Conservation (phyloP, 2,113 vertebrate species). For the Cyphomyrus discorhynchus region DNA sequence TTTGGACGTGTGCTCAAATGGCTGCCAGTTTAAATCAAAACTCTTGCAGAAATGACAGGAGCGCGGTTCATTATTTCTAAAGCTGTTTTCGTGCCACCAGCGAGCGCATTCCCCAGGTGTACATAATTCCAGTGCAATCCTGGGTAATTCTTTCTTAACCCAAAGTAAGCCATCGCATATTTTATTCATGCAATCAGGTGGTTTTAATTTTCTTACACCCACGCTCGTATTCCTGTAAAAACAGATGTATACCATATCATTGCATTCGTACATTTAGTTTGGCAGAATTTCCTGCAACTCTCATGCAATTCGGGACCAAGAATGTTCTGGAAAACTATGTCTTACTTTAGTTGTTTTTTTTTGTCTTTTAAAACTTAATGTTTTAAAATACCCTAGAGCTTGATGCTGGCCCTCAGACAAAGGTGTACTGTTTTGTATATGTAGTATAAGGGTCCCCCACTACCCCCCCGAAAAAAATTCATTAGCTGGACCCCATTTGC, state of each 20-base stretch:
- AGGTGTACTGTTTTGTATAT: not conserved
- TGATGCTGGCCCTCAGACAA: not conserved
- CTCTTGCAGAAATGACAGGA: not conserved
- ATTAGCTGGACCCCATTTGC: not conserved
- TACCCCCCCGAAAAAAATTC: not conserved
- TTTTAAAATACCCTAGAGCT: not conserved
- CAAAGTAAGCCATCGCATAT: not conserved
- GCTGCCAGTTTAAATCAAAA: slow-evolving; percentile 2
- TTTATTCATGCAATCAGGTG: not conserved
- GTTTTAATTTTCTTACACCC: not conserved
- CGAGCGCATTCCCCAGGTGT: not conserved
- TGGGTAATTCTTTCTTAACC: not conserved
- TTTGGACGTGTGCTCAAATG: not conserved
- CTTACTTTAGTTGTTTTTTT: not conserved
- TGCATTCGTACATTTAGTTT: not conserved
- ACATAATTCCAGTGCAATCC: not conserved
- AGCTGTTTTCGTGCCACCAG: too few relatives aligned
- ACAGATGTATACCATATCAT: not conserved
- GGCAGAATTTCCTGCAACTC: not conserved
- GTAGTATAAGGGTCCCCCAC: too few relatives aligned
- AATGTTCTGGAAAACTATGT: not conserved
- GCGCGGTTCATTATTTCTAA: not conserved
- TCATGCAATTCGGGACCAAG: not conserved
- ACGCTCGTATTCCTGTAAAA: not conserved
- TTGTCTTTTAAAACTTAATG: not conserved